These are phyloP conservation scores for Protosalanx chinensis DNA, from an alignment of 2,797 vertebrate species.

Conservation along the genomic window DNA sequence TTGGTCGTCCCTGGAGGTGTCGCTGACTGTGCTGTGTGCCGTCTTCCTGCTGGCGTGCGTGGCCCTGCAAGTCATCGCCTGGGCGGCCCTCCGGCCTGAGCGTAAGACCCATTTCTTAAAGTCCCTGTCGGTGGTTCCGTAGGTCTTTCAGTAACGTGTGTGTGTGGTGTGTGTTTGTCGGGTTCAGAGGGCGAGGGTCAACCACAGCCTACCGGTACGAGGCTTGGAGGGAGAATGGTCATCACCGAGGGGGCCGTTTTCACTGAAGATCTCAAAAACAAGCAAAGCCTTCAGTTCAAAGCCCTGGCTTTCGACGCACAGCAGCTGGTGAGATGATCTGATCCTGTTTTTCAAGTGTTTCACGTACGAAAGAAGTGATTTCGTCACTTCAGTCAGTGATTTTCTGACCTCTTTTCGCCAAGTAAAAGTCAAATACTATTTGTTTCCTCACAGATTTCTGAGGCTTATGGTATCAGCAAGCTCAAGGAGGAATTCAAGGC, in stretches of 20 bases:
- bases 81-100: conserved; percentile 41
- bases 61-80: conserved; percentile 42
- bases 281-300: conserved; percentile 61
- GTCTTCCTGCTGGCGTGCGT: conserved; percentile 56
- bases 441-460: conserved; percentile 57
- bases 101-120: conserved; percentile 41
- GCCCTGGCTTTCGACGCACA: conserved; percentile 69
- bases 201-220: conserved; percentile 2
- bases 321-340: conserved; percentile 53
- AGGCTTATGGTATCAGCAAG: conserved; percentile 43
- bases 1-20: conserved; percentile 54
- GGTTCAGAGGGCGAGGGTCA: neutral
- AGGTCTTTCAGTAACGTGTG: neutral
- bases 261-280: conserved; percentile 64
- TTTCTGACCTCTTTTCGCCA: neutral
- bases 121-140: too few species aligned
- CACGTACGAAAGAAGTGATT: too few species aligned
- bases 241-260: conserved; percentile 57
- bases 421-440: neutral
- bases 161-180: neutral
- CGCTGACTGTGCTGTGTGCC: conserved; percentile 37
- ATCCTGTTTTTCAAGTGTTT: neutral
- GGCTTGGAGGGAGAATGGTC: conserved; percentile 51
- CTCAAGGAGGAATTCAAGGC: conserved; percentile 47
- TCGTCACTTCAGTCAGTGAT: too few species aligned